Evolutionary conservation across 2,113 vertebrate species (phyloP).

Genomic region (Tylochromis polylepis): DNA sequence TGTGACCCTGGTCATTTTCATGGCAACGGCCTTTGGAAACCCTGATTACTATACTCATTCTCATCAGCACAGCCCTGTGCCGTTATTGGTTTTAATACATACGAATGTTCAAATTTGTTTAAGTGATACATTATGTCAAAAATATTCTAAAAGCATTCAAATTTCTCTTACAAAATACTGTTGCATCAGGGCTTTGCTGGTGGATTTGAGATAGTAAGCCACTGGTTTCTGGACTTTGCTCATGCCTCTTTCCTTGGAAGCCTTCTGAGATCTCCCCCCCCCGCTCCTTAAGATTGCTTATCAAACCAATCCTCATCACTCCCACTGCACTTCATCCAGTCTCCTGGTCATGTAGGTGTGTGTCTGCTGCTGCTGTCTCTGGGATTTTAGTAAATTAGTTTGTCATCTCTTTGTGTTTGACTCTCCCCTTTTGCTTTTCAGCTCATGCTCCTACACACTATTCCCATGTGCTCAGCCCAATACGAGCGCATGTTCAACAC

Average conservation of each 20-base stretch:
- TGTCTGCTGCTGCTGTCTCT: conserved; percentile 28
- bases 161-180: neutral
- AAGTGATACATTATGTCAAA: neutral
- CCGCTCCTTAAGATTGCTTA: conserved; percentile 15
- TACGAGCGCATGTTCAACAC: conserved; percentile 96
- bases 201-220: conserved; percentile 21
- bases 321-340: conserved; percentile 24
- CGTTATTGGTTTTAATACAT: neutral
- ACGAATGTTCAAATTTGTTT: neutral
- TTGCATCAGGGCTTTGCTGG: conserved; percentile 37
- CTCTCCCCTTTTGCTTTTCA: conserved; percentile 77
- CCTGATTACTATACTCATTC: conserved; percentile 26
- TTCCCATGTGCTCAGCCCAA: conserved; percentile 98
- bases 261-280: conserved; percentile 1
- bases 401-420: conserved; percentile 67
- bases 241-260: conserved; percentile 14
- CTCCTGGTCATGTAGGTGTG: conserved; percentile 20
- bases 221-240: conserved; percentile 48
- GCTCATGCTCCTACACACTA: conserved; percentile 85
- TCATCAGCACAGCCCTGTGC: conserved; percentile 29
- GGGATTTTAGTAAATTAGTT: conserved; percentile 52
- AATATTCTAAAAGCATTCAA: neutral
- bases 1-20: conserved; percentile 9
- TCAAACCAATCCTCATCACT: conserved; percentile 36
- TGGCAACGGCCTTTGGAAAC: conserved; percentile 43